Evolutionary conservation across 2,797 vertebrate species (phyloP).

Genomic region (Poeciliopsis presidionis): DNA sequence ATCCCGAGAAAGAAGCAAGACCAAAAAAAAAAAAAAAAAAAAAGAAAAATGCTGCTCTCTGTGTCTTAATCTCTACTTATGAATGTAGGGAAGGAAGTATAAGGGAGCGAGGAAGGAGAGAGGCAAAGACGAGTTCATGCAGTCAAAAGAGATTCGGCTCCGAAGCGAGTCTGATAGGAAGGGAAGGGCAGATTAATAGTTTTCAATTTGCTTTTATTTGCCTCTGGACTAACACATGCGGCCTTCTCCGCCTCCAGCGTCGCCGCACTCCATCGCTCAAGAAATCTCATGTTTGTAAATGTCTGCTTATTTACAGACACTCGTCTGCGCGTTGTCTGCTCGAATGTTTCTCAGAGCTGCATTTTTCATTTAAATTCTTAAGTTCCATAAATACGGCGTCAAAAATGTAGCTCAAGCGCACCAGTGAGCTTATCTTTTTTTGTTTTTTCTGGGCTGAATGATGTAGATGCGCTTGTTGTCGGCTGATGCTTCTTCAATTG

Average conservation of each 20-base stretch:
- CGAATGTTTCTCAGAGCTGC: background rate
- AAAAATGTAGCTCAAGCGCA: background rate
- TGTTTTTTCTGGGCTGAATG: background rate
- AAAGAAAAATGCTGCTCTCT: conserved; percentile 8
- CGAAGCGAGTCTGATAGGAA: conserved; percentile 48
- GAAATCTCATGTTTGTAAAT: background rate
- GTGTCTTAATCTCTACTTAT: conserved; percentile 21
- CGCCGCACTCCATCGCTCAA: conserved; percentile 21
- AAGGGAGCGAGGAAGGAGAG: background rate
- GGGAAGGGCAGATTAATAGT: conserved; percentile 63
- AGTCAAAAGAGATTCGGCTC: conserved; percentile 39
- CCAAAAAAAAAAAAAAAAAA: background rate
- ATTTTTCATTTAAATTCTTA: background rate
- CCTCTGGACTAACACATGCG: conserved; percentile 63
- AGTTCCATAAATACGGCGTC: background rate
- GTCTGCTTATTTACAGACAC: conserved; percentile 6
- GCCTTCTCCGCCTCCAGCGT: conserved; percentile 31
- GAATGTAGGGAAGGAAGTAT: background rate
- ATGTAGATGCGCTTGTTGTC: background rate
- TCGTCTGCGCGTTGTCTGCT: background rate
- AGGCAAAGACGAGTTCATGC: conserved; percentile 3
- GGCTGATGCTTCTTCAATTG: background rate
- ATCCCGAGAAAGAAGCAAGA: conserved; percentile 30
- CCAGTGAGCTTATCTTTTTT: background rate
- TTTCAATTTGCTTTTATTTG: conserved; percentile 68